Evolutionary conservation across 1,140 invertebrate species (phyloP), one percentile per base, ranked within the genome.

Genomic region (Mizuhopecten yessoensis): DNA sequence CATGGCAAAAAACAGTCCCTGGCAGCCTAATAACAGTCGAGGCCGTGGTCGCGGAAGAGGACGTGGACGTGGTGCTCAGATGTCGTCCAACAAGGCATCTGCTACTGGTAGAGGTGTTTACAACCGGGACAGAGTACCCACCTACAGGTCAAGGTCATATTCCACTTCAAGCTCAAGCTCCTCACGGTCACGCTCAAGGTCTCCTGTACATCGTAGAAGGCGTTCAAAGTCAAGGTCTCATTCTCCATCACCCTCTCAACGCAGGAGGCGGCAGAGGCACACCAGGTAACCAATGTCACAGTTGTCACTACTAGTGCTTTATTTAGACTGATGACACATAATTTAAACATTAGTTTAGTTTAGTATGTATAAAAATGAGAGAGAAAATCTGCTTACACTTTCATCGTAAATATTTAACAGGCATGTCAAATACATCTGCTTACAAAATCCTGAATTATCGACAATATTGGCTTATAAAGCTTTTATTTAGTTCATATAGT

Each of bases 181-280:
- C 87, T 97, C 97, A n/a, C 94, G 96, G 36, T 97, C 97, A 34
- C 94, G 96, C 11, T 94, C 94, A 75, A 91, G 94, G 86, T 93
- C 92, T 94, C 96, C 90, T 93, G 97, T 96, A 17, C 75, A 89
- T 23, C 45, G 42, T 92, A 96, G 96, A 89, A 94, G 97, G 75
- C 94, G 93, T 36, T 95, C 95, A 87, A 95, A 96, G 34, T 97
- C 97, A 90, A 95, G 97, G n/a, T n/a, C n/a, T n/a, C n/a, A n/a
- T n/a, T n/a, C n/a, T n/a, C n/a, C n/a, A 87, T 97, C 97, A 39
- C 95, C 96, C 20, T 97, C 97, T 86, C 96, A 90, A 42, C 93
- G 57, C 0, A 75, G 86, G 17, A 87, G 86, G 45, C 93, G 87
- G n/a, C n/a, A 86, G 15, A 88, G 88, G 34, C 86, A 57, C n/a